These are phyloP conservation scores for Ctena decussata DNA, from an alignment of 2,888 invertebrate species.

Conservation along the genomic window DNA sequence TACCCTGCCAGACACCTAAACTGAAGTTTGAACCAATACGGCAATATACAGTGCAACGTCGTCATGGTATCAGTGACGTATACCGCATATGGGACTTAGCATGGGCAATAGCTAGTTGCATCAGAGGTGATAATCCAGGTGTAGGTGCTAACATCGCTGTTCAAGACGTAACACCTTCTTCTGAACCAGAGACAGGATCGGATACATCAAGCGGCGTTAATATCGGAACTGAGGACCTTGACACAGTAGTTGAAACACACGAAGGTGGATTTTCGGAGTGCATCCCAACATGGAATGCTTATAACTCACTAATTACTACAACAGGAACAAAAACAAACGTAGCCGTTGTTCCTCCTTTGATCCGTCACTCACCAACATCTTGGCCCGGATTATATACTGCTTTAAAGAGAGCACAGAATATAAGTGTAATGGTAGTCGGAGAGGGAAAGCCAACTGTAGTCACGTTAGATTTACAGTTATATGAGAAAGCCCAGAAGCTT, in stretches of 20 bases:
- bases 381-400: too few species aligned
- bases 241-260: too few species aligned
- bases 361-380: too few species aligned
- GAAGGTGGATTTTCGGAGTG: too few species aligned
- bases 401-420: neutral
- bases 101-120: neutral
- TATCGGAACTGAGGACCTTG: too few species aligned
- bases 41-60: neutral
- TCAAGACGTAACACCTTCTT: too few species aligned
- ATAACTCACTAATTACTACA: neutral
- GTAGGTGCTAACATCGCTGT: too few species aligned
- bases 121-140: neutral
- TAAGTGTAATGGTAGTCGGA: neutral
- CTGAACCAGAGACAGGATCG: too few species aligned
- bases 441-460: neutral
- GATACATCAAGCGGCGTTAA: neutral
- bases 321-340: too few species aligned
- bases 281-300: neutral
- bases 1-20: neutral
- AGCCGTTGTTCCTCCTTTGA: too few species aligned
- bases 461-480: neutral
- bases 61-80: neutral
- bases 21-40: neutral
- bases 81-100: constrained; percentile 7
- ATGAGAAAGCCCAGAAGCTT: neutral